Evolutionary conservation across 2,888 invertebrate species (phyloP).

Genomic region (Miltochrista miniata): DNA sequence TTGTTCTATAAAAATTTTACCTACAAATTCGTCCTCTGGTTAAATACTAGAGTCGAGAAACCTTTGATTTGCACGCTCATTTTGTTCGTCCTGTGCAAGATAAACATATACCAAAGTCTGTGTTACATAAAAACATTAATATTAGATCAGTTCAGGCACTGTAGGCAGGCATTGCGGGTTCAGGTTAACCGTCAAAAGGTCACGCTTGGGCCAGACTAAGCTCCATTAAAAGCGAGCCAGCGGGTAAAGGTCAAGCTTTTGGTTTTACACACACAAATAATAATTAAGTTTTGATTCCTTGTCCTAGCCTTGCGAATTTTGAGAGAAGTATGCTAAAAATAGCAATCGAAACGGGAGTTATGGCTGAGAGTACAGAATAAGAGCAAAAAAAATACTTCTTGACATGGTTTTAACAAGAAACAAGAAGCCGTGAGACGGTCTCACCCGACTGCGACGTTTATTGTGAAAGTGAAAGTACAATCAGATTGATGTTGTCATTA

Average conservation of each 20-base stretch:
- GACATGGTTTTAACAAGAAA: too few relatives aligned
- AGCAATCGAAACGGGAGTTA: too few relatives aligned
- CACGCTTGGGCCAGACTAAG: conserved; percentile 56
- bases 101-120: conserved; percentile 10
- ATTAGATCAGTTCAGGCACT: conserved; percentile 61
- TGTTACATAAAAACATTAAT: conserved; percentile 56
- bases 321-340: not conserved
- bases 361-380: too few relatives aligned
- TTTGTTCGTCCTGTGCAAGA: conserved; percentile 8
- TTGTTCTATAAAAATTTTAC: too few relatives aligned
- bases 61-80: not conserved
- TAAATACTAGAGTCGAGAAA: not conserved
- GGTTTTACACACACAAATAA: conserved; percentile 48
- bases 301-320: conserved; percentile 25
- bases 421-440: too few relatives aligned
- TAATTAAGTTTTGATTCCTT: conserved; percentile 38
- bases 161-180: too few relatives aligned
- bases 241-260: conserved; percentile 60
- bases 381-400: too few relatives aligned
- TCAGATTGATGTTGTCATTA: too few relatives aligned
- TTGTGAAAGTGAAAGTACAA: too few relatives aligned
- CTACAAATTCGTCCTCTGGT: too few relatives aligned
- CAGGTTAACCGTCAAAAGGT: conserved; percentile 62
- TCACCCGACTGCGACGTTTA: too few relatives aligned
- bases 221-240: conserved; percentile 56